Evolutionary conservation across 1,140 invertebrate genomes (phyloP).

Genomic region (Argopecten irradians): DNA sequence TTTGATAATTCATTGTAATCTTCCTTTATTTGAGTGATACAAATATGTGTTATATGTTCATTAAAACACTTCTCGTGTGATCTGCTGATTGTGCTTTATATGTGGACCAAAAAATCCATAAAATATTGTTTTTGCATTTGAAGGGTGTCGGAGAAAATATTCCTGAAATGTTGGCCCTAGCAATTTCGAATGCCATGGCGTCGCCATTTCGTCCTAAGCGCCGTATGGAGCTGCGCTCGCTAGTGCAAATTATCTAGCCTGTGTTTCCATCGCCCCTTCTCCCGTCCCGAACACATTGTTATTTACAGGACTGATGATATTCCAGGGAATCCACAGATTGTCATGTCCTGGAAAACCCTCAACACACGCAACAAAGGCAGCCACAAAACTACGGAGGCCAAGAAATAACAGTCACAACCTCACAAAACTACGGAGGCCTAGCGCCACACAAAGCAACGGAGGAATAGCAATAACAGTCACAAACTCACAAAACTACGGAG

Average conservation of each 20-base stretch:
- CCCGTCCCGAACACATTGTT: not conserved
- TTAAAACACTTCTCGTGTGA: too few species aligned
- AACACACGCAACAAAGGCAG: not conserved
- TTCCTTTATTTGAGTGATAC: too few species aligned
- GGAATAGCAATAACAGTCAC: too few species aligned
- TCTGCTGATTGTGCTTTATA: not conserved
- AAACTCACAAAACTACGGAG: too few species aligned
- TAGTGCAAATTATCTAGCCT: slow-evolving; percentile 16
- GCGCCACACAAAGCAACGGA: not conserved
- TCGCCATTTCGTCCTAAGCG: not conserved
- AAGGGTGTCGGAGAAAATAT: not conserved
- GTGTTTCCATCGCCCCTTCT: slow-evolving; percentile 3
- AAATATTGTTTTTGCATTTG: not conserved
- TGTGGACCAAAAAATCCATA: not conserved
- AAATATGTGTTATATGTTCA: too few species aligned
- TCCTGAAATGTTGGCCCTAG: not conserved
- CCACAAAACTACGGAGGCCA: not conserved
- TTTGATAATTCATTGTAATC: too few species aligned
- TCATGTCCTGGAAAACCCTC: slow-evolving; percentile 9
- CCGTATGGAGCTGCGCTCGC: not conserved
- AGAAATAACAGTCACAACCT: too few species aligned
- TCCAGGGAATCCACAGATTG: slow-evolving; percentile 3
- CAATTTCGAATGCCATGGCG: not conserved
- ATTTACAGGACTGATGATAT: not conserved
- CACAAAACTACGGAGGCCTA: not conserved